These are phyloP conservation scores for Macrophya annulata DNA, from an alignment of 2,888 invertebrate species.

Conservation along the genomic window DNA sequence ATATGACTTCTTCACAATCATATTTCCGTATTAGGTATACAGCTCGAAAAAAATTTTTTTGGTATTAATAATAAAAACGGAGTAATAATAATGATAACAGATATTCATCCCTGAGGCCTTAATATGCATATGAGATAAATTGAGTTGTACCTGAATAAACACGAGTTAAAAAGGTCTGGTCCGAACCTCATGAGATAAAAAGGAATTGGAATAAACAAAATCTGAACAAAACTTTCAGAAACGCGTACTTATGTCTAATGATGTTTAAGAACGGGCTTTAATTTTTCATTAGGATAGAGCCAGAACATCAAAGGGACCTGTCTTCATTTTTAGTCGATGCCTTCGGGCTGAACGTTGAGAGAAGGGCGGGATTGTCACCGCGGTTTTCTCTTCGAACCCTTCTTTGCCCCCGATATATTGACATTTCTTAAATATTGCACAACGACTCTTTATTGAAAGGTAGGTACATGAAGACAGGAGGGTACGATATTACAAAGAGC, in stretches of 20 bases:
- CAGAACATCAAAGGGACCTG: slow-evolving; percentile 76
- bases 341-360: slow-evolving; percentile 70
- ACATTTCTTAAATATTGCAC: slow-evolving; percentile 77
- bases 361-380: slow-evolving; percentile 66
- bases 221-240: slow-evolving; percentile 37
- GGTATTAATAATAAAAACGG: not conserved
- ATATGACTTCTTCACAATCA: too few relatives aligned
- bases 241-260: slow-evolving; percentile 75
- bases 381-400: slow-evolving; percentile 47
- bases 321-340: slow-evolving; percentile 76
- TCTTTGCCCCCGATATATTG: slow-evolving; percentile 70
- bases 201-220: slow-evolving; percentile 52
- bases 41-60: too few relatives aligned
- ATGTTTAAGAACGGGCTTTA: slow-evolving; percentile 79
- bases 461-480: not conserved
- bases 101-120: not conserved
- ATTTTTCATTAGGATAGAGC: slow-evolving; percentile 78
- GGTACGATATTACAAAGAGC: not conserved
- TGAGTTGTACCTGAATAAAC: not conserved
- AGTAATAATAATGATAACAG: not conserved
- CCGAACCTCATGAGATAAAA: not conserved
- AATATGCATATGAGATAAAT: not conserved
- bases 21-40: too few relatives aligned
- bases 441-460: slow-evolving; percentile 55
- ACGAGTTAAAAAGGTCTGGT: not conserved